A percentile compares a stretch with the other conserved stretches of the same genome.
phyloP scores from a whole-genome alignment of 2,888 invertebrate genomes.

The Epiblema foenella region DNA sequence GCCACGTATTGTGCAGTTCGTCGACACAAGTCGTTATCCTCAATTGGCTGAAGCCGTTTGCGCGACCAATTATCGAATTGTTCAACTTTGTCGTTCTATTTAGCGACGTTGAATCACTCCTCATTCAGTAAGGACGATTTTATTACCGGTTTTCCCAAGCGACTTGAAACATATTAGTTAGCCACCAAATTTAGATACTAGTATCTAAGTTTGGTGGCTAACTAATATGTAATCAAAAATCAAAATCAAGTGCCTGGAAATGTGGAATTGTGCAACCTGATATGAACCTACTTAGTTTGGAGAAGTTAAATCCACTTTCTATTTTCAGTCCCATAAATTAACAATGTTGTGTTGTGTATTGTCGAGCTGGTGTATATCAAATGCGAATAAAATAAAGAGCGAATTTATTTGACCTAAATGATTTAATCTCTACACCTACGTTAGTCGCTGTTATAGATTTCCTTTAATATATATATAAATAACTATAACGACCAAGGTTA shows the following conservation, averaged over 20 bases:
- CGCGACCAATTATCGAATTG: slow-evolving; percentile 70
- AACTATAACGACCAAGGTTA: slow-evolving; percentile 42
- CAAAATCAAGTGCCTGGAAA: slow-evolving; percentile 4
- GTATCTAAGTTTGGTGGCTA: background rate
- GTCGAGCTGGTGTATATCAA: slow-evolving; percentile 7
- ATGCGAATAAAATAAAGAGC: background rate
- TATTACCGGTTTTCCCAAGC: slow-evolving; percentile 34
- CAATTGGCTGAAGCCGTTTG: slow-evolving; percentile 69
- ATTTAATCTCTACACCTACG: slow-evolving; percentile 26
- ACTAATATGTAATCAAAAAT: background rate
- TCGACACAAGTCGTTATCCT: slow-evolving; percentile 68
- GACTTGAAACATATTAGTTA: background rate
- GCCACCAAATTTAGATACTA: too few species aligned
- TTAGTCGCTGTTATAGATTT: slow-evolving; percentile 32
- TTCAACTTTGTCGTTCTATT: slow-evolving; percentile 59
- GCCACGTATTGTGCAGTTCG: slow-evolving; percentile 59
- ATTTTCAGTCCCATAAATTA: background rate
- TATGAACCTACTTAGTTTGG: slow-evolving; percentile 1
- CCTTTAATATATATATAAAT: too few species aligned
- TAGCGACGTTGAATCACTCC: slow-evolving; percentile 66
- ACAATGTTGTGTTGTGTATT: background rate
- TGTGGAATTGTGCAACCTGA: background rate
- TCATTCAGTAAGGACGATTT: slow-evolving; percentile 54
- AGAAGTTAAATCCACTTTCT: slow-evolving; percentile 2
- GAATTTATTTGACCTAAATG: slow-evolving; percentile 13